Evolutionary conservation across 2,113 vertebrate genomes (phyloP).

Genomic region (Corapipo altera): DNA sequence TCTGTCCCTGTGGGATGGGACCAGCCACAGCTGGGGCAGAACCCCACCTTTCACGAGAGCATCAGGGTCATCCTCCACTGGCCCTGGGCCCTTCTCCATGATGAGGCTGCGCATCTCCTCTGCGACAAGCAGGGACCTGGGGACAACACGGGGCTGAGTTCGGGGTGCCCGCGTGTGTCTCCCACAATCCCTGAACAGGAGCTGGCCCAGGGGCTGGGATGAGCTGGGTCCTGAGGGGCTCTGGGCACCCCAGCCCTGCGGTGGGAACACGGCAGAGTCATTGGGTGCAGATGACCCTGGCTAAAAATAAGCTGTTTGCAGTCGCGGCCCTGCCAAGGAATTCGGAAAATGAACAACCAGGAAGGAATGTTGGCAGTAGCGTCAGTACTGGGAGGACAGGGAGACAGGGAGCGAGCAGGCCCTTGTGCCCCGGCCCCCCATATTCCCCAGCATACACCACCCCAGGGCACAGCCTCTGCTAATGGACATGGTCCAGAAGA

Average conservation of each 20-base stretch:
- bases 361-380: conserved; percentile 59
- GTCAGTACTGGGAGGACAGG: conserved; percentile 10
- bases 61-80: conserved; percentile 83
- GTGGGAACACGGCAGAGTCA: conserved; percentile 81
- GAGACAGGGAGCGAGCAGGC: conserved; percentile 36
- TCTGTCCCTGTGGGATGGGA: background rate
- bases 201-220: rapidly evolving
- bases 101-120: conserved; percentile 93
- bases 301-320: conserved; percentile 89
- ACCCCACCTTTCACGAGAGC: conserved; percentile 87
- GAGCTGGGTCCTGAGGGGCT: background rate
- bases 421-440: background rate
- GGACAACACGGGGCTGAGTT: background rate
- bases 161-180: rapidly evolving
- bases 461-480: background rate
- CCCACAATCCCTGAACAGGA: background rate
- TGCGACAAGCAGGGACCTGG: conserved; percentile 77
- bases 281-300: conserved; percentile 83
- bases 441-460: background rate
- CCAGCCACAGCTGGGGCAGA: background rate
- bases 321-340: conserved; percentile 82
- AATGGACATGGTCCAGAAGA: background rate
- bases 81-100: conserved; percentile 80
- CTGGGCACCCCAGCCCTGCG: background rate
- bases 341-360: conserved; percentile 75